Conservation (phyloP, 2,113 vertebrate species). For the Phoxinus phoxinus region DNA sequence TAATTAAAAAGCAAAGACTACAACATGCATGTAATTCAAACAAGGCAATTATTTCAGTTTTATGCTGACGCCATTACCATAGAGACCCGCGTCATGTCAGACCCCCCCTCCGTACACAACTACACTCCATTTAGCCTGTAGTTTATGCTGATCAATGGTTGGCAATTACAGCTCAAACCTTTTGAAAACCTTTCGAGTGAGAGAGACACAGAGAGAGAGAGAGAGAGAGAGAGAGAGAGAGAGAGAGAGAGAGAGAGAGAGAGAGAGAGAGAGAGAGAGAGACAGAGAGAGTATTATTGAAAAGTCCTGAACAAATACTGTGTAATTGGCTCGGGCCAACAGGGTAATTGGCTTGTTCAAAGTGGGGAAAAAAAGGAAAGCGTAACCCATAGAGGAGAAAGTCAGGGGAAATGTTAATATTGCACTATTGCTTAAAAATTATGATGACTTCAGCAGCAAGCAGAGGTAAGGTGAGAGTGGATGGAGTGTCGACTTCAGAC, state of each 20-base stretch:
- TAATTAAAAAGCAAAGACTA: constrained; percentile 49
- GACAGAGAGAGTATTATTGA: constrained; percentile 70
- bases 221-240: constrained; percentile 36
- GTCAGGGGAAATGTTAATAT: constrained; percentile 63
- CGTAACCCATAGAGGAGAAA: constrained; percentile 52
- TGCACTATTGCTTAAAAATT: constrained; percentile 60
- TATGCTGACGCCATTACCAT: constrained; percentile 54
- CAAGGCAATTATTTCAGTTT: constrained; percentile 57
- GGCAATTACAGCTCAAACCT: constrained; percentile 46
- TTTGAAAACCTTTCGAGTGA: constrained; percentile 28
- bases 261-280: constrained; percentile 34
- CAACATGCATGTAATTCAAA: constrained; percentile 42
- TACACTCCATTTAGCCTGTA: constrained; percentile 42
- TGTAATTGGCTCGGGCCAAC: constrained; percentile 67
- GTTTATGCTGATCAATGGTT: constrained; percentile 58
- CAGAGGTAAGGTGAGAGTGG: constrained; percentile 12
- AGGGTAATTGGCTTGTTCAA: constrained; percentile 70
- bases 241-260: constrained; percentile 35
- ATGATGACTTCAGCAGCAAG: constrained; percentile 67
- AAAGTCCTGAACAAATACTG: constrained; percentile 78
- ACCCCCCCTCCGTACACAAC: constrained; percentile 20
- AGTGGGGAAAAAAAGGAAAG: constrained; percentile 53
- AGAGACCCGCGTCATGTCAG: constrained; percentile 51
- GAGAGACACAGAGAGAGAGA: constrained; percentile 17
- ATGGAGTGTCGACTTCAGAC: constrained; percentile 45